Evolutionary conservation across 35 echinoderm and acorn worm genomes (phyloP).

Genomic region (Holothuria glaberrima): DNA sequence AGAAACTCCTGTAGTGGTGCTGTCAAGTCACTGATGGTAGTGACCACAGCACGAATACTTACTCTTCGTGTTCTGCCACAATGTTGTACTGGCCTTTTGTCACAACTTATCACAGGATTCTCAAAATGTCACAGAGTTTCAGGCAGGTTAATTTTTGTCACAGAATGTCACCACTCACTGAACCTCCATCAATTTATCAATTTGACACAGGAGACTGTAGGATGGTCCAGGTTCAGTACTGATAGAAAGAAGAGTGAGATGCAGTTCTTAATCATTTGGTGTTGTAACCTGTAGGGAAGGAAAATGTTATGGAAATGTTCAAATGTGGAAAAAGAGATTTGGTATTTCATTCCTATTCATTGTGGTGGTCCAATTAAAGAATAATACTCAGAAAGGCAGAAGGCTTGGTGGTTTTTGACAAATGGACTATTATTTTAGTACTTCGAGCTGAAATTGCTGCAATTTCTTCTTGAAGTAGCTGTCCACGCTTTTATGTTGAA

Average conservation of each 20-base stretch:
- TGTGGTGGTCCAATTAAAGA: background rate
- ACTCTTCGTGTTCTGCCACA: too few species aligned
- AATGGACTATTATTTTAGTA: background rate
- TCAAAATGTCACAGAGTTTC: too few species aligned
- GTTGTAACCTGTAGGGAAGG: conserved; percentile 14
- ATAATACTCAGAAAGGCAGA: conserved; percentile 22
- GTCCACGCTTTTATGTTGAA: background rate
- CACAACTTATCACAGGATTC: too few species aligned
- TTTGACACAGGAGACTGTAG: background rate
- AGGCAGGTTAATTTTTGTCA: too few species aligned
- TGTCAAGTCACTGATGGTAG: too few species aligned
- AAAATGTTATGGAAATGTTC: conserved; percentile 32
- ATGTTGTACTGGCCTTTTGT: too few species aligned
- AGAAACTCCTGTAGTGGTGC: too few species aligned
- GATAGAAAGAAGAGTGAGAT: background rate
- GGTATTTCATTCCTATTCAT: background rate
- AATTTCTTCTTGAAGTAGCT: conserved; percentile 5
- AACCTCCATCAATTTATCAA: conserved; percentile 1
- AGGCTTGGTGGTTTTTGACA: background rate
- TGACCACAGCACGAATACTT: too few species aligned
- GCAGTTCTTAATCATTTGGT: conserved; percentile 15
- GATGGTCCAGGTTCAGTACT: conserved; percentile 30
- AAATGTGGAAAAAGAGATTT: background rate
- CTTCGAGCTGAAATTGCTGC: background rate
- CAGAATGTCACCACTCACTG: too few species aligned